phyloP scores from a whole-genome alignment of 1,140 invertebrate species.

The Rhagoletis pomonella region DNA sequence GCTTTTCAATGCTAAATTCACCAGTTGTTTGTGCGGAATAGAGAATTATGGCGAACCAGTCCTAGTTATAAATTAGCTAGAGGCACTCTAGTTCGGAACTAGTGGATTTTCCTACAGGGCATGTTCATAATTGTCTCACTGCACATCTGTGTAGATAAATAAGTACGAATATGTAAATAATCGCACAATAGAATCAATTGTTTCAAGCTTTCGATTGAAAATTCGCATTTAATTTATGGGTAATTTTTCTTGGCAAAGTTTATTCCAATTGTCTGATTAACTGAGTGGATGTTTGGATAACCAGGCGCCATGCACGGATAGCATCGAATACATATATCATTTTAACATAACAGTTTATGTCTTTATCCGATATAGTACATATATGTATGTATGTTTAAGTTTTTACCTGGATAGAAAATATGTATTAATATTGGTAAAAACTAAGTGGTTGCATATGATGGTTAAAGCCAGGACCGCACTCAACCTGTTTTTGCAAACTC shows the following conservation, averaged over 20 bases:
- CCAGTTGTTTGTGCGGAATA: no score
- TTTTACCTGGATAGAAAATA: no score
- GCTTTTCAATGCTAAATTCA: no score
- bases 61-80: no score
- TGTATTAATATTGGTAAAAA: no score
- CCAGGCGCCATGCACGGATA: slow-evolving; percentile 18
- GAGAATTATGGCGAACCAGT: no score
- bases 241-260: slow-evolving; percentile 9
- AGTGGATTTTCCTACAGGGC: no score
- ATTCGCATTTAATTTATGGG: slow-evolving; percentile 25
- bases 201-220: slow-evolving; percentile 31
- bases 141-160: background rate
- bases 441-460: no score
- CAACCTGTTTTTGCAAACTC: no score
- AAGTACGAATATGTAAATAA: background rate
- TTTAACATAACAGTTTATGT: background rate
- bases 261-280: slow-evolving; percentile 10
- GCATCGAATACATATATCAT: slow-evolving; percentile 22
- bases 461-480: no score
- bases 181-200: slow-evolving; percentile 15
- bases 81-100: no score
- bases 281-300: slow-evolving; percentile 30
- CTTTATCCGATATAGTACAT: no score
- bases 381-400: background rate
- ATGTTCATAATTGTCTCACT: background rate